A percentile compares a stretch with the other conserved stretches of the same genome.
Conservation (phyloP, 1,140 invertebrate genomes). For the Drosophila rufa region DNA sequence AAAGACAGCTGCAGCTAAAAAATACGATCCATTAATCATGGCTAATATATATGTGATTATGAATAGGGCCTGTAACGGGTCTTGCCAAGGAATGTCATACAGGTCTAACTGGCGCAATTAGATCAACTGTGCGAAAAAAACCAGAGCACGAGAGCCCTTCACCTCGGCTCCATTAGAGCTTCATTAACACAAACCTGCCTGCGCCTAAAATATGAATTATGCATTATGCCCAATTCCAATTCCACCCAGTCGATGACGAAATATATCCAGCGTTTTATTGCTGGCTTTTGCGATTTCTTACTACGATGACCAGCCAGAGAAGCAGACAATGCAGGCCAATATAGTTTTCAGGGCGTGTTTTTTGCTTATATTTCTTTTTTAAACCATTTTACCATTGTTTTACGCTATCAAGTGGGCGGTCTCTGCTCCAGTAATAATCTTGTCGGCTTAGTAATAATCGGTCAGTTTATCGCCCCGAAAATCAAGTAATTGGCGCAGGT, state of each 20-base stretch:
- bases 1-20: slow-evolving; percentile 48
- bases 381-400: slow-evolving; percentile 52
- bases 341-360: slow-evolving; percentile 40
- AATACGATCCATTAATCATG: slow-evolving; percentile 59
- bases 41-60: slow-evolving; percentile 52
- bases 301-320: slow-evolving; percentile 29
- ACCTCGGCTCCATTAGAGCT: slow-evolving; percentile 38
- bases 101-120: slow-evolving; percentile 58
- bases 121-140: slow-evolving; percentile 18
- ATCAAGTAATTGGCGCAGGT: slow-evolving; percentile 67
- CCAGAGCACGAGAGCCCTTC: slow-evolving; percentile 29
- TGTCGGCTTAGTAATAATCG: slow-evolving; percentile 70
- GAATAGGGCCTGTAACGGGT: slow-evolving; percentile 45
- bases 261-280: slow-evolving; percentile 30
- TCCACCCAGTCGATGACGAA: slow-evolving; percentile 28
- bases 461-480: slow-evolving; percentile 72
- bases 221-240: slow-evolving; percentile 34
- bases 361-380: background rate
- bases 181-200: slow-evolving; percentile 32
- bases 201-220: slow-evolving; percentile 43
- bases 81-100: slow-evolving; percentile 53
- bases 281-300: slow-evolving; percentile 31
- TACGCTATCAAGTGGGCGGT: slow-evolving; percentile 48
- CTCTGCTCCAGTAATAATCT: slow-evolving; percentile 65
- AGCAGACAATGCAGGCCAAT: slow-evolving; percentile 33